These are phyloP conservation scores for Pygocentrus nattereri DNA, from an alignment of 2,797 vertebrate species.

Conservation along the genomic window DNA sequence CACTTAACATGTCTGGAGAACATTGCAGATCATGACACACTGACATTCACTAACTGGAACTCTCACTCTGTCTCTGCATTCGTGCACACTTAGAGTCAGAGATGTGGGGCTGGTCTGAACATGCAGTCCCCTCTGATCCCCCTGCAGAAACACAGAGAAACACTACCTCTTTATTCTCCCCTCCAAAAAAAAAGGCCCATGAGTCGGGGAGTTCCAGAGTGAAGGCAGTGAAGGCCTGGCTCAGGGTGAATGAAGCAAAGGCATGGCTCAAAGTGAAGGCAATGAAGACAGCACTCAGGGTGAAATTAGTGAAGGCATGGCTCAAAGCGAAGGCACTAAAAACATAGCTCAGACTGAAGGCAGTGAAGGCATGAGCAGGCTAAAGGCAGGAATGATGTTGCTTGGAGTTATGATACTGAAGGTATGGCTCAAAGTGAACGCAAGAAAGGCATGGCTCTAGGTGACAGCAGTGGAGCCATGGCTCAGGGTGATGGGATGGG, in stretches of 20 bases:
- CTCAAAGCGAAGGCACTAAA: not conserved
- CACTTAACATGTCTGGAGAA: constrained; percentile 1
- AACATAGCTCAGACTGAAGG: too few relatives aligned
- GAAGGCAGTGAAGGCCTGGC: not conserved
- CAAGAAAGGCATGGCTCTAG: too few relatives aligned
- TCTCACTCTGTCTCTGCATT: not conserved
- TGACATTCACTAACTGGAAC: constrained; percentile 42
- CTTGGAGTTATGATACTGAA: too few relatives aligned
- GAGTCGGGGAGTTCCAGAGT: constrained; percentile 40
- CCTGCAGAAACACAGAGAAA: constrained; percentile 74
- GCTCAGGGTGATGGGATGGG: too few relatives aligned
- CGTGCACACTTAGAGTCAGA: constrained; percentile 50
- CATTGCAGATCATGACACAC: constrained; percentile 54
- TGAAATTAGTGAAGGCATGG: not conserved
- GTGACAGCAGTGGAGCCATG: not conserved
- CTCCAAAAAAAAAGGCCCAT: constrained; percentile 52
- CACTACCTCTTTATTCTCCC: constrained; percentile 82
- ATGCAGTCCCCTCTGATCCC: constrained; percentile 67
- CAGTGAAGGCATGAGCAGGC: too few relatives aligned
- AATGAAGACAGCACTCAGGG: constrained; percentile 4
- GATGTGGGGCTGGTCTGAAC: constrained; percentile 70
- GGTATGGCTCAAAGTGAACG: too few relatives aligned
- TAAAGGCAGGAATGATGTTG: too few relatives aligned
- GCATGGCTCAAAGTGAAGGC: not conserved
- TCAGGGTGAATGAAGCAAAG: not conserved